phyloP scores from a whole-genome alignment of 2,888 invertebrate species.

The Xylota segnis region DNA sequence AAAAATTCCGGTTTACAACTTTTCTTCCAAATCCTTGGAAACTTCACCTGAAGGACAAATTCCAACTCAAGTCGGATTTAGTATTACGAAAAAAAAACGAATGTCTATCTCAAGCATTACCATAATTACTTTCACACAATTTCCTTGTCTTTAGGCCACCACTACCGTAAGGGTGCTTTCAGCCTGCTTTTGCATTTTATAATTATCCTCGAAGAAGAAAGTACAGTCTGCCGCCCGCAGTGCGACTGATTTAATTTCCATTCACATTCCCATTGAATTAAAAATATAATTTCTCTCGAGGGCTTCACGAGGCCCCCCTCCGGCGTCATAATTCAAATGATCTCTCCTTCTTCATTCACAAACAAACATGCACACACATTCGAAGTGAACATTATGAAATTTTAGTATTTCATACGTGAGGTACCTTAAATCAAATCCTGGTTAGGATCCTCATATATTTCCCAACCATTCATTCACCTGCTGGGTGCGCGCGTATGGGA shows the following conservation, averaged over 20 bases:
- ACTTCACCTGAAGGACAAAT: too few relatives aligned
- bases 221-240: conserved; percentile 24
- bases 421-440: conserved; percentile 58
- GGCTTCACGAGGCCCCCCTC: conserved; percentile 35
- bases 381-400: conserved; percentile 58
- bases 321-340: conserved; percentile 56
- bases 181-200: not conserved
- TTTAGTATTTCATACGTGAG: conserved; percentile 52
- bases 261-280: conserved; percentile 54
- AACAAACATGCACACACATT: conserved; percentile 26
- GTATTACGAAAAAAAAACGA: too few relatives aligned
- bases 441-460: conserved; percentile 40
- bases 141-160: not conserved
- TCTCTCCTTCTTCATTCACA: conserved; percentile 26
- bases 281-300: conserved; percentile 52
- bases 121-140: not conserved
- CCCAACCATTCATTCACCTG: conserved; percentile 69
- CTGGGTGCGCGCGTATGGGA: conserved; percentile 44
- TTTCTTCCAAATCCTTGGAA: too few relatives aligned
- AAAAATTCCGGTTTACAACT: too few relatives aligned
- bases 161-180: not conserved
- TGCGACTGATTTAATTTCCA: conserved; percentile 57
- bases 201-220: conserved; percentile 27
- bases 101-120: too few relatives aligned
- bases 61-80: too few relatives aligned